These are phyloP conservation scores for Paramuricea clavata DNA, from an alignment of 92 coral and sea anemone species.

Conservation along the genomic window DNA sequence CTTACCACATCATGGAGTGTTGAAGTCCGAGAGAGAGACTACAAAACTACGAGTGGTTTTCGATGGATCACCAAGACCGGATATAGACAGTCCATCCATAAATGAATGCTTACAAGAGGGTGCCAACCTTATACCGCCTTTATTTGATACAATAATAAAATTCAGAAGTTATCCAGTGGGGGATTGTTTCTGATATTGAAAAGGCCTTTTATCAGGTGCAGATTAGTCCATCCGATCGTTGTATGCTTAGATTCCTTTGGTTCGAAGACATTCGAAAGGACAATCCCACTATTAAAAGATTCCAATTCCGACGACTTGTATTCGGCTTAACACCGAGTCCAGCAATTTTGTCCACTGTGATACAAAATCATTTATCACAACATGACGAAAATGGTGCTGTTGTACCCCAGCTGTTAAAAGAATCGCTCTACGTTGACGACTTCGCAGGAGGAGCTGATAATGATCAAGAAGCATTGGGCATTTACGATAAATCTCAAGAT, in stretches of 20 bases:
- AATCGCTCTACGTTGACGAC: conserved; percentile 29
- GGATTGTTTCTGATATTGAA: conserved; percentile 24
- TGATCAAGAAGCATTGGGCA: conserved; percentile 16
- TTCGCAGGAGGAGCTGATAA: conserved; percentile 18
- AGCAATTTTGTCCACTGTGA: conserved; percentile 7
- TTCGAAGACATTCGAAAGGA: background rate
- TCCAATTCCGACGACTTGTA: conserved; percentile 19
- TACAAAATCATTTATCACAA: conserved; percentile 13
- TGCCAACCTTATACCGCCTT: too few species aligned
- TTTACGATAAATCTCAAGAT: conserved; percentile 41
- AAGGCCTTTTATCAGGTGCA: conserved; percentile 16
- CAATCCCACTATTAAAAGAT: background rate
- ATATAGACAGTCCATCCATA: too few species aligned
- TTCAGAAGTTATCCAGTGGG: conserved; percentile 50
- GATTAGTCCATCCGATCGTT: background rate
- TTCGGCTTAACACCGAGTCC: conserved; percentile 29
- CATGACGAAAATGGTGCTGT: background rate
- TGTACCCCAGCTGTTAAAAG: background rate
- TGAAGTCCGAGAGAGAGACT: too few species aligned
- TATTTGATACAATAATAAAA: conserved; percentile 45
- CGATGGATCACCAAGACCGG: too few species aligned
- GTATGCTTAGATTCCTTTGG: conserved; percentile 8
- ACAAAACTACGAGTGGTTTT: too few species aligned
- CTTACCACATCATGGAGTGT: conserved; percentile 67
- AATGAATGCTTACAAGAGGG: too few species aligned